Conservation (phyloP, 2,888 invertebrate species). For the Choristoneura rosaceana region DNA sequence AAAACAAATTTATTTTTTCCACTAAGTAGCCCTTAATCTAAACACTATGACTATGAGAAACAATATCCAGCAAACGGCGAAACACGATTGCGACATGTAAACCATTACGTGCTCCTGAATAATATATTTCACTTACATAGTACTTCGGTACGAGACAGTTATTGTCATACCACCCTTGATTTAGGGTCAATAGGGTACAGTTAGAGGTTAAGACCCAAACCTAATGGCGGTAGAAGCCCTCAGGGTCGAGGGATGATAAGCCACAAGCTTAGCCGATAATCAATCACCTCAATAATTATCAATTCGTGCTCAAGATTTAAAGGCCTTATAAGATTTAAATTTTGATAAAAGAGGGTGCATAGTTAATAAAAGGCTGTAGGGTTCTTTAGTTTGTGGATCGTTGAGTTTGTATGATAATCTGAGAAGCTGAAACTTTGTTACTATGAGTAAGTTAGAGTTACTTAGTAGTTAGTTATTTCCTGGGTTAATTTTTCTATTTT, state of each 20-base stretch:
- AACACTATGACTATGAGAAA: not conserved
- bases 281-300: constrained; percentile 37
- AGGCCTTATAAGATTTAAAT: not conserved
- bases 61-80: not conserved
- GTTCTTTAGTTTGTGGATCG: not conserved
- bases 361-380: not conserved
- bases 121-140: constrained; percentile 35
- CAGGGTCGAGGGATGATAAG: constrained; percentile 29
- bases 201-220: constrained; percentile 23
- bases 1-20: too few relatives aligned
- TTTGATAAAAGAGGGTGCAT: constrained; percentile 4
- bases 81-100: not conserved
- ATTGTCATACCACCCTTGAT: constrained; percentile 37
- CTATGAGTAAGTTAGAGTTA: too few relatives aligned
- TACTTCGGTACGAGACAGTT: constrained; percentile 34
- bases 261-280: constrained; percentile 30
- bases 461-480: too few relatives aligned
- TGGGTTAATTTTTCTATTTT: too few relatives aligned
- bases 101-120: constrained; percentile 17
- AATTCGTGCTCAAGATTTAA: constrained; percentile 14
- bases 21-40: too few relatives aligned
- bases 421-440: not conserved
- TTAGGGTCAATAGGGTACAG: constrained; percentile 37
- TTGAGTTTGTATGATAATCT: not conserved
- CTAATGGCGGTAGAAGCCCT: constrained; percentile 30